Base-by-base conservation (phyloP, 2,888 invertebrate genomes). In the Glaucopsyche alexis region DNA sequence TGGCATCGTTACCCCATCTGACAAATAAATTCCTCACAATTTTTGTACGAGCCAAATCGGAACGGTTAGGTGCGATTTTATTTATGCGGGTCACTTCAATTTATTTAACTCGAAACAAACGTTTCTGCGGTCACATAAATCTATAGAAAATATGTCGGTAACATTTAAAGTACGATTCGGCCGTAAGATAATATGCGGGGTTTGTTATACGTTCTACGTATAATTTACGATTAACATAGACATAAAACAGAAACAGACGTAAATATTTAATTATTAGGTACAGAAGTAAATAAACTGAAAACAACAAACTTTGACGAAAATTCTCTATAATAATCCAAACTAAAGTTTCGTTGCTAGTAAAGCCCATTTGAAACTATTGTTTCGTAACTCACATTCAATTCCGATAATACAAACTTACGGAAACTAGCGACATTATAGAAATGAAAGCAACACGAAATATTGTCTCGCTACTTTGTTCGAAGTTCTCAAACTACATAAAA, bases 1-100 rank as follows among this genome's bases (percentile, higher is more conserved):
- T 91, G 88, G 88, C 87, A 87, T 87, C 87, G 87, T 87, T 88
- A 85, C 86, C 84, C 82, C 88, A 87, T 85, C 88, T 85, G 85
- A 85, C 83, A 83, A 84, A 88, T 87, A 87, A 86, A 87, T 87
- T 86, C 84, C 83, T 82, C 82, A 81, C 79, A 78, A 80, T 85
- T 84, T 84, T 85, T 81, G 83, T 78, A 69, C 69, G 69, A 49
- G 69, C 40, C 64, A 45, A 67, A 69, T 49, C 29, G 47, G 45
- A 69, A 69, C 69, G 69, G 69, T 29, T 69, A 49, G 19, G 29
- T 47, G 29, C 13, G n/a, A 66, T 66, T 69, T 69, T 69, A 69
- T 69, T 69, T 47, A 90, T 89, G 91, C 91, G 90, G 90, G 90
- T 80, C 74, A 70, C 55, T 75, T 75, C 74, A 74, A 73, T 75